Evolutionary conservation across 2,888 invertebrate species (phyloP).

Genomic region (Scaptomyza cyrtandrae): DNA sequence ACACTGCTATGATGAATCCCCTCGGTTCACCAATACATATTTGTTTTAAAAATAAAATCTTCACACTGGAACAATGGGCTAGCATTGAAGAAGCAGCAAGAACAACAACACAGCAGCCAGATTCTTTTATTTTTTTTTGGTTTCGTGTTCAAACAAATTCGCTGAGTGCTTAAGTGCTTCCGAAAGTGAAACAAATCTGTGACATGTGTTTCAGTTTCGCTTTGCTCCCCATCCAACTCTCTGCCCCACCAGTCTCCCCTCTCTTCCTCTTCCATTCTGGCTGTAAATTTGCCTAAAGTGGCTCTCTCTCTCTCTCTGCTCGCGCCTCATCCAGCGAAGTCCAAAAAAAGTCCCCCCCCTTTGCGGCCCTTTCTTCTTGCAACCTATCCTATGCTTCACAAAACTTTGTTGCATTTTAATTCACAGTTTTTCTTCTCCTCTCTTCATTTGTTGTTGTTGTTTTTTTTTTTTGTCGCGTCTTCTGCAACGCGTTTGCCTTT

Average conservation of each 20-base stretch:
- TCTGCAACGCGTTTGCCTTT: conserved; percentile 40
- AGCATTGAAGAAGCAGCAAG: conserved; percentile 60
- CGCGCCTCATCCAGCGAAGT: conserved; percentile 33
- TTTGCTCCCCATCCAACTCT: conserved; percentile 6
- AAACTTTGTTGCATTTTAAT: conserved; percentile 69
- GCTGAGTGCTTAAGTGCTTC: conserved; percentile 83
- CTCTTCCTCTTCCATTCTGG: background rate
- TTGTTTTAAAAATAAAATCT: conserved; percentile 74
- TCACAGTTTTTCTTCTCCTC: conserved; percentile 49
- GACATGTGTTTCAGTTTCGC: conserved; percentile 81
- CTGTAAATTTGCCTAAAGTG: conserved; percentile 74
- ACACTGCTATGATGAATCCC: background rate
- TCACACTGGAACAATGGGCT: conserved; percentile 41
- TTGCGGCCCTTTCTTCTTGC: no score
- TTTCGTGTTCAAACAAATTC: conserved; percentile 74
- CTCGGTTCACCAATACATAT: conserved; percentile 24
- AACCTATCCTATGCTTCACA: conserved; percentile 5
- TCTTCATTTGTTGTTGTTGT: background rate
- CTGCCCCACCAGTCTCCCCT: background rate
- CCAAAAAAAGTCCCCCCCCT: conserved; percentile 24
- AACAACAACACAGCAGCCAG: conserved; percentile 27
- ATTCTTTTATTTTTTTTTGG: conserved; percentile 37
- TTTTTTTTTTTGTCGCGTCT: conserved; percentile 20
- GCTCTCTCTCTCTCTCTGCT: conserved; percentile 29
- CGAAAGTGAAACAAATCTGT: conserved; percentile 84